Evolutionary conservation across 1,140 invertebrate species (phyloP).

Genomic region (Drosophila bipectinata): DNA sequence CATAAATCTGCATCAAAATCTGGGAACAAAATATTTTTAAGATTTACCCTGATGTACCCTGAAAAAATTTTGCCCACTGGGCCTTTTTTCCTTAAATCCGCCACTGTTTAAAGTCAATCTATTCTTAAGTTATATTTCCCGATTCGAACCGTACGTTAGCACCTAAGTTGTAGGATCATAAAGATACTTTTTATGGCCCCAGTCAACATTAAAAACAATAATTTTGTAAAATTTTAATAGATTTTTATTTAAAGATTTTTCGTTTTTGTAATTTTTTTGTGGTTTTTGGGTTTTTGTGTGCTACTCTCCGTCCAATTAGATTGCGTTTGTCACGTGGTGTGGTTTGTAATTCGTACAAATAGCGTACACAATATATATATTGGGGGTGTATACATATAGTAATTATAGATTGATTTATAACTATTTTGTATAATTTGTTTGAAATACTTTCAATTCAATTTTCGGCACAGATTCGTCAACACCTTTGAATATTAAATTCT

Average conservation of each 20-base stretch:
- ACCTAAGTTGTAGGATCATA: too few species aligned
- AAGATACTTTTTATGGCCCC: too few species aligned
- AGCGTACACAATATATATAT: slow-evolving; percentile 63
- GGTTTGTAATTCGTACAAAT: slow-evolving; percentile 66
- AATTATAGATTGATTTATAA: slow-evolving; percentile 63
- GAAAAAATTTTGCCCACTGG: too few species aligned
- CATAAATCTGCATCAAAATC: too few species aligned
- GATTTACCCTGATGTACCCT: too few species aligned
- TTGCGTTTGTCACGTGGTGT: slow-evolving; percentile 69
- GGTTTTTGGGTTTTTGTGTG: slow-evolving; percentile 58
- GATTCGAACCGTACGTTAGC: too few species aligned
- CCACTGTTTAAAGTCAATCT: too few species aligned
- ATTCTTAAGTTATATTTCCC: too few species aligned
- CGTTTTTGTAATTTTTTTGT: slow-evolving; percentile 44
- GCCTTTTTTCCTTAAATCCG: too few species aligned
- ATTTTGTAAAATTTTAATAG: slow-evolving; percentile 55
- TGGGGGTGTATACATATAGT: slow-evolving; percentile 66
- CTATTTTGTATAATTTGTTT: slow-evolving; percentile 71
- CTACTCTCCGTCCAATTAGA: slow-evolving; percentile 71
- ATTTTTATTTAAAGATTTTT: slow-evolving; percentile 62
- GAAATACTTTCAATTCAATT: slow-evolving; percentile 70
- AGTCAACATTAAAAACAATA: neutral
- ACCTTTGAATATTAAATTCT: neutral
- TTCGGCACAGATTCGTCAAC: slow-evolving; percentile 35
- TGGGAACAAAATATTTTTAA: too few species aligned